These are phyloP conservation scores for Lithophane ornitopus DNA, from an alignment of 2,888 invertebrate species.

Conservation along the genomic window DNA sequence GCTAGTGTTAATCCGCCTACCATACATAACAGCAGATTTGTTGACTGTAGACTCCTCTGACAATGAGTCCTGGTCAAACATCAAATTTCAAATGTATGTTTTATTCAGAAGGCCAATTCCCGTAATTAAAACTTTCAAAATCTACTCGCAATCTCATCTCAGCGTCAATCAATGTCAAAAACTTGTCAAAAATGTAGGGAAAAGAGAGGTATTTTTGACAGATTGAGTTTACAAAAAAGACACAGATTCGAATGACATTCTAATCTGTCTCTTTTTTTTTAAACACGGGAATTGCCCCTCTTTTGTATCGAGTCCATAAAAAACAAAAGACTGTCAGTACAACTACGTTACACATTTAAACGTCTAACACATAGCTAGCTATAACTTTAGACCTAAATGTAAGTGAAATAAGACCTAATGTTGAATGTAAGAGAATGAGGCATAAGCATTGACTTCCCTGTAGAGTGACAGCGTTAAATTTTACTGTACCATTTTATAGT, in stretches of 20 bases:
- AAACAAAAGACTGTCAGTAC: slow-evolving; percentile 17
- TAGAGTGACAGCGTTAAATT: slow-evolving; percentile 26
- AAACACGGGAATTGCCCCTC: too few relatives aligned
- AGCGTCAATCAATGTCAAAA: background rate
- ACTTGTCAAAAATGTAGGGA: too few relatives aligned
- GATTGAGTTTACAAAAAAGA: too few relatives aligned
- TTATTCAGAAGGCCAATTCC: background rate
- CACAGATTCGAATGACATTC: too few relatives aligned
- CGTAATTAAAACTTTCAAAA: background rate
- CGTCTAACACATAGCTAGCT: slow-evolving; percentile 60
- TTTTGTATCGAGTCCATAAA: background rate
- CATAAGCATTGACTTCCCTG: slow-evolving; percentile 45
- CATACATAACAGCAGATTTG: background rate
- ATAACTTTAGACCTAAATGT: slow-evolving; percentile 45
- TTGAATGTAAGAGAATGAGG: slow-evolving; percentile 44
- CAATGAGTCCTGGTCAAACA: background rate
- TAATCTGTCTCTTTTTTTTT: too few relatives aligned
- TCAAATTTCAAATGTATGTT: background rate
- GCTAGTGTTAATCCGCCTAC: background rate
- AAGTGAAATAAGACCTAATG: slow-evolving; percentile 42
- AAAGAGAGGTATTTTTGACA: too few relatives aligned
- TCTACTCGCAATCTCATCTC: background rate
- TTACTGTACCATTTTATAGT: background rate
- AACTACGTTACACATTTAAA: slow-evolving; percentile 51
- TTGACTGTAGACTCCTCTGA: background rate